Percentiles rank a stretch among this genome's conserved stretches.
phyloP scores from a whole-genome alignment of 2,888 invertebrate genomes.

The Himalopsyche tibetana region DNA sequence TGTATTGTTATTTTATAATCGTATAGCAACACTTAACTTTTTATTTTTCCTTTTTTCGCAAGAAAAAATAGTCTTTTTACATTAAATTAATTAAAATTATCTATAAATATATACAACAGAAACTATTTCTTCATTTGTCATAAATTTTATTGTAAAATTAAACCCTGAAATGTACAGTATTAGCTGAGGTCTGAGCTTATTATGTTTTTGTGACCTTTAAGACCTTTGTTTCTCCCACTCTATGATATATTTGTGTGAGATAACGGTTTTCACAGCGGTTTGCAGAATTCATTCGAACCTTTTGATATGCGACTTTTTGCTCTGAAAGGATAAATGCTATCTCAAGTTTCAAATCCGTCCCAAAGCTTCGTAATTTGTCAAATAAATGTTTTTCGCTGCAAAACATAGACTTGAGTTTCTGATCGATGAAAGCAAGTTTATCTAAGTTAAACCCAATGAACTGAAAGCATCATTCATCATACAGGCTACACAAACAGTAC shows the following conservation, averaged over 20 bases:
- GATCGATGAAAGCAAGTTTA: constrained; percentile 15
- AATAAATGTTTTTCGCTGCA: constrained; percentile 8
- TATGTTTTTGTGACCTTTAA: background rate
- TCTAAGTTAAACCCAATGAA: background rate
- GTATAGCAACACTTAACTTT: too few relatives aligned
- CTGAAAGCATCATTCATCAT: constrained; percentile 27
- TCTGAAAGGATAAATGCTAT: constrained; percentile 14
- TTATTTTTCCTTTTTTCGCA: too few relatives aligned
- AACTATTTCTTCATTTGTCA: too few relatives aligned
- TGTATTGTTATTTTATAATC: too few relatives aligned
- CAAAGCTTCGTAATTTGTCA: constrained; percentile 25
- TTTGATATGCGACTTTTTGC: constrained; percentile 37
- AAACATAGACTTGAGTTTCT: constrained; percentile 23
- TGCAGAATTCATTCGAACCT: constrained; percentile 29
- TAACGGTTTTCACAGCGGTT: background rate
- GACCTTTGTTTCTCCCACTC: constrained; percentile 35
- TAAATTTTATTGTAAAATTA: too few relatives aligned
- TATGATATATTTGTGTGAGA: constrained; percentile 8
- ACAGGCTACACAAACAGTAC: background rate
- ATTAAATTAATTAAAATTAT: too few relatives aligned
- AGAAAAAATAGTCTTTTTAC: too few relatives aligned
- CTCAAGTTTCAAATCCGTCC: constrained; percentile 26
- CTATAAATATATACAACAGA: too few relatives aligned
- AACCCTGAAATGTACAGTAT: too few relatives aligned
- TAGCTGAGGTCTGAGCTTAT: too few relatives aligned